phyloP scores from a whole-genome alignment of 2,797 vertebrate genomes.

The Dipus sagitta region DNA sequence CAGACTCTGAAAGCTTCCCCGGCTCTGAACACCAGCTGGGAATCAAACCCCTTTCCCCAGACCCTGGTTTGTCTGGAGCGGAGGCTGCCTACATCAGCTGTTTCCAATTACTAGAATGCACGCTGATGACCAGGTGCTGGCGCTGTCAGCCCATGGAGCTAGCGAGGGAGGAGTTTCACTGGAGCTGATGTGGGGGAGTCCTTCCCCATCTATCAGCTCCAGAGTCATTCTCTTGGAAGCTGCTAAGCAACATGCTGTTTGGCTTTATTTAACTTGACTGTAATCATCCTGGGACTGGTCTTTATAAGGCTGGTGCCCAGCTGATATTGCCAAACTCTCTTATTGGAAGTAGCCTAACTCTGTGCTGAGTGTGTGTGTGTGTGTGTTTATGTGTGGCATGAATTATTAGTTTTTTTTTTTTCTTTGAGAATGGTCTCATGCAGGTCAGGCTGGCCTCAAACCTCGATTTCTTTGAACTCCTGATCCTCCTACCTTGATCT shows the following conservation, averaged over 20 bases:
- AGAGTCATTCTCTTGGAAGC: background rate
- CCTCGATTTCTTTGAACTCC: no score
- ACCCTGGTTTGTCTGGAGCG: background rate
- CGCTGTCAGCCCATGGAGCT: background rate
- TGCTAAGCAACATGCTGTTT: constrained; percentile 8
- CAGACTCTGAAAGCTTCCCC: background rate
- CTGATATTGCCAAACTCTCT: background rate
- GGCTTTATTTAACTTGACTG: constrained; percentile 50
- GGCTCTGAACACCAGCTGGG: background rate
- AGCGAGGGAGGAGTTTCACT: background rate
- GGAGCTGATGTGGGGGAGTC: background rate
- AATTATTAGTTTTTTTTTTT: no score
- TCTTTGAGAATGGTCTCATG: background rate
- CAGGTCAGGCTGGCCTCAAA: background rate
- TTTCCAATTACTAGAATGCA: background rate
- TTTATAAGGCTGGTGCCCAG: background rate
- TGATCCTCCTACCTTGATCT: no score
- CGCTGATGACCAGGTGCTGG: background rate
- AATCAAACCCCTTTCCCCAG: background rate
- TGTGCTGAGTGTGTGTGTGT: background rate
- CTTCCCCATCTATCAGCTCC: background rate
- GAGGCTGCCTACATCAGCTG: background rate
- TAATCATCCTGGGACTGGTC: background rate
- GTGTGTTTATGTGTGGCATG: no score
- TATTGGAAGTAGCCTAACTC: background rate